Evolutionary conservation across 2,888 invertebrate genomes (phyloP).

Genomic region (Oligia fasciuncula): DNA sequence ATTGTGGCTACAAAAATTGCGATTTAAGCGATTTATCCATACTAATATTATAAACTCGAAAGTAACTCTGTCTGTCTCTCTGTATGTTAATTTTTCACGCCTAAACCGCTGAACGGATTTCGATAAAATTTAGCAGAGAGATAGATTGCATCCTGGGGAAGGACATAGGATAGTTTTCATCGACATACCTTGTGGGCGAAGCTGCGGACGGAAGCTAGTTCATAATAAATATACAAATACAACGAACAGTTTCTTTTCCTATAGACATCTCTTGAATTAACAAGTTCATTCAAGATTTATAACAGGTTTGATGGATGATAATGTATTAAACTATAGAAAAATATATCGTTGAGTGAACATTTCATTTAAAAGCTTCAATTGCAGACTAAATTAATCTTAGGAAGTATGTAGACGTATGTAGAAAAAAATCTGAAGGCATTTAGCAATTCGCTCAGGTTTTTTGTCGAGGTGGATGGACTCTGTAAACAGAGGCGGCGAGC

Average conservation of each 20-base stretch:
- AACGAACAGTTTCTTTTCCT: not conserved
- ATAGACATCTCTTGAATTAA: constrained; percentile 3
- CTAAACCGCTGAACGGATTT: too few species aligned
- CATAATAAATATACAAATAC: not conserved
- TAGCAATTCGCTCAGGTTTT: constrained; percentile 53
- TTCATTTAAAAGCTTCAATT: constrained; percentile 42
- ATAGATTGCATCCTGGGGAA: too few species aligned
- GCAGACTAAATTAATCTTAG: constrained; percentile 25
- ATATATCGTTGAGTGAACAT: constrained; percentile 26
- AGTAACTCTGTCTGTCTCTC: too few species aligned
- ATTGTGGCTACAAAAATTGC: not conserved
- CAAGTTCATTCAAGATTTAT: constrained; percentile 42
- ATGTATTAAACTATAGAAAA: constrained; percentile 28
- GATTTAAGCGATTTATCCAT: not conserved
- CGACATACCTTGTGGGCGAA: too few species aligned
- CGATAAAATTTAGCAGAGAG: too few species aligned
- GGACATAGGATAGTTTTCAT: too few species aligned
- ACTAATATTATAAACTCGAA: too few species aligned
- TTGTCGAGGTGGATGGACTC: constrained; percentile 56
- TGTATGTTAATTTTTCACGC: too few species aligned
- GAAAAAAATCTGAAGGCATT: constrained; percentile 51
- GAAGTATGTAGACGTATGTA: constrained; percentile 26
- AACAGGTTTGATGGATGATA: constrained; percentile 35
- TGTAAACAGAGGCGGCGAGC: constrained; percentile 46
- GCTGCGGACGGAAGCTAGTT: too few species aligned